Conservation (phyloP, 2,797 vertebrate species). For the Clarias laeviceps region DNA sequence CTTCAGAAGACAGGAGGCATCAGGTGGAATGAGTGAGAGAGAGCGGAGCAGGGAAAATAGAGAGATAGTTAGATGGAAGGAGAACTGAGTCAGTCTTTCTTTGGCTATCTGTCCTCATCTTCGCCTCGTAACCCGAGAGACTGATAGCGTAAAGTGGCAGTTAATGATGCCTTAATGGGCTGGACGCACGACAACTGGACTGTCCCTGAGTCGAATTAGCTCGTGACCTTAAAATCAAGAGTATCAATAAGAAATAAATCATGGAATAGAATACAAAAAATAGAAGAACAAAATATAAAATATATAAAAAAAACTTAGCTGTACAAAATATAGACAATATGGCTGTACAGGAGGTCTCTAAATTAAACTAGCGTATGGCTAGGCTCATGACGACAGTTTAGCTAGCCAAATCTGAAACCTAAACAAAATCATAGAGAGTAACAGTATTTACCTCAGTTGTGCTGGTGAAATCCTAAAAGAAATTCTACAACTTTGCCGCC, state of each 20-base stretch:
- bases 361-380: neutral
- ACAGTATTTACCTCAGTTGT: neutral
- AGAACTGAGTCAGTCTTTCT: slow-evolving; percentile 25
- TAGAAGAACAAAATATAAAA: no score
- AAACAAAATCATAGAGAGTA: neutral
- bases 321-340: no score
- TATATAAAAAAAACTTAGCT: no score
- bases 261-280: no score
- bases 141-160: slow-evolving; percentile 20
- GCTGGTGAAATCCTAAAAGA: neutral
- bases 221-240: no score
- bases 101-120: slow-evolving; percentile 28
- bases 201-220: neutral
- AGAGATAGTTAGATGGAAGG: slow-evolving; percentile 4
- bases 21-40: slow-evolving; percentile 46
- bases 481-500: neutral
- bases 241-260: no score
- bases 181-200: neutral
- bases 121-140: slow-evolving; percentile 9
- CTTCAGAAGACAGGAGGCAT: slow-evolving; percentile 33
- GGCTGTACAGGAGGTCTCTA: neutral
- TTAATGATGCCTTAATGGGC: slow-evolving; percentile 26
- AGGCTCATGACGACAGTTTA: no score
- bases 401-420: neutral
- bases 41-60: slow-evolving; percentile 17